A percentile compares a stretch with the other conserved stretches of the same genome.
Evolutionary conservation across 2,888 invertebrate genomes (phyloP).

Genomic region (Eupeodes latifasciatus): DNA sequence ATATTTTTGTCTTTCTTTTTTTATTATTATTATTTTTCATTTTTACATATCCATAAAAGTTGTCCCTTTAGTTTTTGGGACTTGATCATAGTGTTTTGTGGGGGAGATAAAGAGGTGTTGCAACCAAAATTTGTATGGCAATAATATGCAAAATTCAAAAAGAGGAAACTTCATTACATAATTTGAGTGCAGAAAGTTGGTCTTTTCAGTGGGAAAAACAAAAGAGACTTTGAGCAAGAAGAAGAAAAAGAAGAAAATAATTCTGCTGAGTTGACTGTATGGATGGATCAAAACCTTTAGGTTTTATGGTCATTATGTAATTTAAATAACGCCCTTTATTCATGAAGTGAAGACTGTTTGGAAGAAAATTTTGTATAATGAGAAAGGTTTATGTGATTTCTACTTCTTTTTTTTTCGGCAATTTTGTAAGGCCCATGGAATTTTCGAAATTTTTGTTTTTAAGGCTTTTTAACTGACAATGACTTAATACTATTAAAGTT

Average conservation of each 20-base stretch:
- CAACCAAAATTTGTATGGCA: slow-evolving; percentile 30
- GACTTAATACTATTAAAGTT: no score
- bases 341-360: background rate
- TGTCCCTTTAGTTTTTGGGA: slow-evolving; percentile 16
- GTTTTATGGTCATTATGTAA: slow-evolving; percentile 7
- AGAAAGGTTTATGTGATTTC: background rate
- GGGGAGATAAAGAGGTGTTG: slow-evolving; percentile 12
- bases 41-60: slow-evolving; percentile 28
- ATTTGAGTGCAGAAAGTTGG: slow-evolving; percentile 57
- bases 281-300: slow-evolving; percentile 11
- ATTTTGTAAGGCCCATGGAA: background rate
- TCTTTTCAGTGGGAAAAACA: slow-evolving; percentile 47
- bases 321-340: slow-evolving; percentile 14
- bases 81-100: background rate
- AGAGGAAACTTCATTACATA: slow-evolving; percentile 33
- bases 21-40: slow-evolving; percentile 15
- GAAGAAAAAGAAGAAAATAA: background rate
- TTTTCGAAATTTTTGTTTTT: background rate
- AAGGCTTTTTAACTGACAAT: no score
- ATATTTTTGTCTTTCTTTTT: slow-evolving; percentile 9
- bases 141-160: slow-evolving; percentile 27
- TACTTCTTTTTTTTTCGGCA: background rate
- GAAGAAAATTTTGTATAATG: background rate
- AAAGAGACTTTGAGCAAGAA: background rate
- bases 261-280: slow-evolving; percentile 25